A percentile compares a stretch with the other conserved stretches of the same genome.
phyloP scores from a whole-genome alignment of 2,888 invertebrate species.

The Thalpophila matura region DNA sequence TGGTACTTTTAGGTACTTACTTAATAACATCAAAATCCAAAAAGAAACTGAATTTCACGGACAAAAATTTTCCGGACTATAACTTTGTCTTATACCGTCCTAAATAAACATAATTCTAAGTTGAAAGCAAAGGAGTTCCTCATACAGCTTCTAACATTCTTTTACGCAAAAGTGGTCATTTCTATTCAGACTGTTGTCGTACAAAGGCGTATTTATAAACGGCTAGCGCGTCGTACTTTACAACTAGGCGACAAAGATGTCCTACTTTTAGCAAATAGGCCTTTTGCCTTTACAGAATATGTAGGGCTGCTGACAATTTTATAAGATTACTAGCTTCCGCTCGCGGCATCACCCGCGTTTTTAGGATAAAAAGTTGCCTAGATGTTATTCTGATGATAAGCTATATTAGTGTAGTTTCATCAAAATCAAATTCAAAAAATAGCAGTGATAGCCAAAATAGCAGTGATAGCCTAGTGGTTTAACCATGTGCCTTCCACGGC shows the following conservation, averaged over 20 bases:
- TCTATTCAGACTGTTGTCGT: constrained; percentile 42
- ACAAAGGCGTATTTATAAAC: constrained; percentile 52
- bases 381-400: no score
- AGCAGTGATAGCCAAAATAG: no score
- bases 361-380: no score
- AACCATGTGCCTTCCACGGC: no score
- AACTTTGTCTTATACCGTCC: background rate
- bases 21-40: no score
- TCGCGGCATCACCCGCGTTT: background rate
- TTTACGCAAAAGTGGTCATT: constrained; percentile 49
- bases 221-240: constrained; percentile 27
- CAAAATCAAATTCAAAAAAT: no score
- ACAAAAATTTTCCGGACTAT: background rate
- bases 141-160: constrained; percentile 33
- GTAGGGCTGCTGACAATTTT: background rate
- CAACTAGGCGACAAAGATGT: constrained; percentile 34
- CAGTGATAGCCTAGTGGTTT: no score
- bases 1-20: background rate
- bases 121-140: constrained; percentile 30
- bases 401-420: no score
- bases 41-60: no score
- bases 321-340: background rate
- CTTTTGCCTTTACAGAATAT: constrained; percentile 7
- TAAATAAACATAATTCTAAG: background rate
- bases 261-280: constrained; percentile 32